Conservation (phyloP, 2,888 invertebrate genomes). For the Gasteruption jaculator region DNA sequence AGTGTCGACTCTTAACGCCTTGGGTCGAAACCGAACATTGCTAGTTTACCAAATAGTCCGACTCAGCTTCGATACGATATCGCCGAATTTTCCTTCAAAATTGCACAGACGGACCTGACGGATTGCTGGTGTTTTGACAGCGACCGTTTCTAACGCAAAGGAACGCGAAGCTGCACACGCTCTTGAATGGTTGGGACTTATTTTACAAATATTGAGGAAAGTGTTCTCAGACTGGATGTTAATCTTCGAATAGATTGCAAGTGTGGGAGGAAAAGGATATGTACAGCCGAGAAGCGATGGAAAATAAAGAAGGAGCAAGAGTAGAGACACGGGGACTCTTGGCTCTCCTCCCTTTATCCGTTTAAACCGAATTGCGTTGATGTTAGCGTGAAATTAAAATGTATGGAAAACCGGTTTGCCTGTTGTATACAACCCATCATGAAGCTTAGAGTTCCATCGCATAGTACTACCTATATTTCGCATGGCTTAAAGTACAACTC, state of each 20-base stretch:
- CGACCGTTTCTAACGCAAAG: too few relatives aligned
- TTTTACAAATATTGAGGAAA: too few relatives aligned
- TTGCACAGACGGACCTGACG: too few relatives aligned
- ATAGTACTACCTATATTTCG: conserved; percentile 3
- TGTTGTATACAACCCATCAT: conserved; percentile 15
- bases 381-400: conserved; percentile 50
- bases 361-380: conserved; percentile 48
- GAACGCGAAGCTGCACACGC: too few relatives aligned
- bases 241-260: background rate
- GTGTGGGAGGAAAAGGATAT: background rate
- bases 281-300: conserved; percentile 7
- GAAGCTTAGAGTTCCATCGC: conserved; percentile 1
- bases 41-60: too few relatives aligned
- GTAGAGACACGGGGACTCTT: conserved; percentile 38
- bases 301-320: conserved; percentile 21
- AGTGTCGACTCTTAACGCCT: too few relatives aligned
- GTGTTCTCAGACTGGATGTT: conserved; percentile 1
- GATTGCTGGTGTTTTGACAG: too few relatives aligned
- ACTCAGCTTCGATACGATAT: too few relatives aligned
- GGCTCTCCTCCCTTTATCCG: too few relatives aligned
- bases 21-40: too few relatives aligned
- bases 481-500: conserved; percentile 6
- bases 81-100: too few relatives aligned
- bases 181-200: too few relatives aligned
- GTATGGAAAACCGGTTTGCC: conserved; percentile 46